phyloP scores from a whole-genome alignment of 2,113 vertebrate species.

The Madoqua kirkii region DNA sequence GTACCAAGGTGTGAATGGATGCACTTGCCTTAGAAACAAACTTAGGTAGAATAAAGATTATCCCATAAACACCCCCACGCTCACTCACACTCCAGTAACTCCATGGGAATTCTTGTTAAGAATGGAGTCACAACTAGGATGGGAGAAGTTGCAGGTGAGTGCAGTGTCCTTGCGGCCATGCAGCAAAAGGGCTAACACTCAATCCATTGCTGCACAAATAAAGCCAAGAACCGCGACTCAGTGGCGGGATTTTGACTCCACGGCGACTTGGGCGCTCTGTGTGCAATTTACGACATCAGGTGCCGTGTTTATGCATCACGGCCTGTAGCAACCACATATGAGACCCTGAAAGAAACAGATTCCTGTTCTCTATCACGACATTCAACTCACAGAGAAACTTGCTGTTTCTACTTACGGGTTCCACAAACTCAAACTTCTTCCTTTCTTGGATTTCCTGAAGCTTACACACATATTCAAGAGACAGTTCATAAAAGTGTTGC shows the following conservation, averaged over 20 bases:
- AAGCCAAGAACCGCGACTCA: accelerated
- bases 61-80: neutral
- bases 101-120: neutral
- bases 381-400: neutral
- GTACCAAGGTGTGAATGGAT: neutral
- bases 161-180: accelerated
- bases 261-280: accelerated
- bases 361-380: accelerated
- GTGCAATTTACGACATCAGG: accelerated
- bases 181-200: accelerated
- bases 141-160: accelerated
- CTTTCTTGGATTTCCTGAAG: conserved; percentile 98
- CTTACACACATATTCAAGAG: conserved; percentile 95
- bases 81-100: neutral
- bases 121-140: neutral
- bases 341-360: neutral
- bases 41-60: neutral
- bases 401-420: conserved; percentile 88
- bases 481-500: conserved; percentile 95
- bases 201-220: accelerated
- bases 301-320: accelerated
- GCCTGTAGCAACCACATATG: neutral
- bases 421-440: conserved; percentile 99
- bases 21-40: neutral
- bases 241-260: neutral